Percentiles rank a stretch among this genome's conserved stretches.
Evolutionary conservation across 1,140 invertebrate genomes (phyloP).

Genomic region (Drosophila simulans): DNA sequence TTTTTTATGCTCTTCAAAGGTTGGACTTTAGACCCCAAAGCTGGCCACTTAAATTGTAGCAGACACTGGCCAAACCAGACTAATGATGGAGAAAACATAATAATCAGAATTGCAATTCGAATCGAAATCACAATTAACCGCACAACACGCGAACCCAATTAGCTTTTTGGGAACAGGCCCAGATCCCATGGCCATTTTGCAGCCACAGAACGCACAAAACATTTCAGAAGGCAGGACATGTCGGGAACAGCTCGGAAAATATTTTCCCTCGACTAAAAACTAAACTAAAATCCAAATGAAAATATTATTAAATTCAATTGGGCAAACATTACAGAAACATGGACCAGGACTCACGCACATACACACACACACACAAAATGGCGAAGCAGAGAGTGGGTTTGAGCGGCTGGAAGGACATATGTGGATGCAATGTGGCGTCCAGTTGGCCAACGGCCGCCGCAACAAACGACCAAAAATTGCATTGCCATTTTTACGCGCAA

Average conservation of each 20-base stretch:
- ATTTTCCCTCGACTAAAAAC: slow-evolving; percentile 63
- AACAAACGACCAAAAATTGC: slow-evolving; percentile 83
- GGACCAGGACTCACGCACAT: slow-evolving; percentile 29
- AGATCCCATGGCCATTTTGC: slow-evolving; percentile 51
- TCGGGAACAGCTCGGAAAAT: slow-evolving; percentile 57
- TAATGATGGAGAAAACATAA: slow-evolving; percentile 43
- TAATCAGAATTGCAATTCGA: slow-evolving; percentile 38
- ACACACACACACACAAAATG: slow-evolving; percentile 6
- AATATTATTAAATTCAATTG: slow-evolving; percentile 83
- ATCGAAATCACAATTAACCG: slow-evolving; percentile 60
- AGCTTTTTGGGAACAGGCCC: slow-evolving; percentile 31
- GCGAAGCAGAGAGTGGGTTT: neutral
- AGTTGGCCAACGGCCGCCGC: slow-evolving; percentile 78
- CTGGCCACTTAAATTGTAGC: neutral
- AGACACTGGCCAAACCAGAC: neutral
- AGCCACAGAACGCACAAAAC: slow-evolving; percentile 72
- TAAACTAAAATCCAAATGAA: slow-evolving; percentile 82
- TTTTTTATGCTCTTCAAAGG: slow-evolving; percentile 1
- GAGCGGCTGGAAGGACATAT: slow-evolving; percentile 39
- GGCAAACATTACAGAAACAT: slow-evolving; percentile 80
- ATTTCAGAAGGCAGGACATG: slow-evolving; percentile 57
- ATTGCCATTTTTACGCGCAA: slow-evolving; percentile 82
- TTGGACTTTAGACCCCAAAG: neutral
- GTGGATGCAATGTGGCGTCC: slow-evolving; percentile 80
- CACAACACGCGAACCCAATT: slow-evolving; percentile 59